Conservation (phyloP, 2,113 vertebrate genomes). For the rabbit (Oryctolagus cuniculus) region mOryCun1.1 NC_091436.1:158706001-158706500, state of each 20-base stretch:
- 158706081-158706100: not conserved
- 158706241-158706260: not conserved
- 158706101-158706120: not conserved
- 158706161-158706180: not conserved
- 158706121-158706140: not conserved
- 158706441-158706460: constrained; percentile 27
- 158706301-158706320: not conserved
- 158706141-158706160: not conserved
- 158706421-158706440: not conserved
- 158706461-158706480: not conserved
- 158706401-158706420: constrained; percentile 47
- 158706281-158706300: not conserved
- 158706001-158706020: not conserved
- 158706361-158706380: constrained; percentile 19
- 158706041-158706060: not conserved
- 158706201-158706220: not conserved
- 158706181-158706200: not conserved
- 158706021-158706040: not conserved
- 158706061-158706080: not conserved
- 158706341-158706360: not conserved
- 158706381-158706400: not conserved
- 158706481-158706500: not conserved
- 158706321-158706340: not conserved
- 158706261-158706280: not conserved
- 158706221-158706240: not conserved